Percentiles rank a stretch among this genome's conserved stretches.
Evolutionary conservation across 2,888 invertebrate genomes (phyloP).

Genomic region (Herminia tarsipennalis): DNA sequence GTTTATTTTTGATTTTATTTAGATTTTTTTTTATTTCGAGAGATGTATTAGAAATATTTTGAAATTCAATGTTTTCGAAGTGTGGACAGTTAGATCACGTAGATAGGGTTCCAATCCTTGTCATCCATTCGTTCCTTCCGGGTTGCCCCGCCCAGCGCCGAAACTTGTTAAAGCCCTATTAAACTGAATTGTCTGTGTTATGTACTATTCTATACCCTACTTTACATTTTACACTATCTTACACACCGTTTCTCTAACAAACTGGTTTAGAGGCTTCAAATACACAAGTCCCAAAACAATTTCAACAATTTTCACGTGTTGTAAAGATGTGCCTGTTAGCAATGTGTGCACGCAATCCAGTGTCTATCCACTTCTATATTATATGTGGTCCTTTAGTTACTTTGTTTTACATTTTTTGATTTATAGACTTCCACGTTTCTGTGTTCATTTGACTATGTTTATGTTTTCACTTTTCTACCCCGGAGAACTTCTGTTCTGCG

Average conservation of each 20-base stretch:
- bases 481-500: conserved; percentile 48
- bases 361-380: conserved; percentile 81
- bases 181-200: conserved; percentile 55
- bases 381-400: conserved; percentile 82
- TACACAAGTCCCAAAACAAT: conserved; percentile 66
- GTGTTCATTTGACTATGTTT: conserved; percentile 71
- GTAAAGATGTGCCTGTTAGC: conserved; percentile 80
- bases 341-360: conserved; percentile 82
- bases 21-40: conserved; percentile 19
- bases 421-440: conserved; percentile 69
- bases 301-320: conserved; percentile 56
- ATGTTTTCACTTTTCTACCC: conserved; percentile 61
- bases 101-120: conserved; percentile 69
- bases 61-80: conserved; percentile 65
- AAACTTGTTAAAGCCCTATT: conserved; percentile 68
- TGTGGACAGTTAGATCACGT: conserved; percentile 73
- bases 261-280: conserved; percentile 56
- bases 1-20: conserved; percentile 14
- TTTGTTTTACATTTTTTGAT: conserved; percentile 62
- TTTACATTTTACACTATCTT: conserved; percentile 72
- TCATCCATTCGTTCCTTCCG: conserved; percentile 62
- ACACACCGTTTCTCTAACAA: conserved; percentile 57
- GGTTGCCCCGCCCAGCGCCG: conserved; percentile 84
- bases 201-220: conserved; percentile 65
- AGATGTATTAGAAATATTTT: conserved; percentile 18